Evolutionary conservation across 2,888 invertebrate species (phyloP), one percentile per base, ranked within the genome.

Genomic region (Limnephilus lunatus): DNA sequence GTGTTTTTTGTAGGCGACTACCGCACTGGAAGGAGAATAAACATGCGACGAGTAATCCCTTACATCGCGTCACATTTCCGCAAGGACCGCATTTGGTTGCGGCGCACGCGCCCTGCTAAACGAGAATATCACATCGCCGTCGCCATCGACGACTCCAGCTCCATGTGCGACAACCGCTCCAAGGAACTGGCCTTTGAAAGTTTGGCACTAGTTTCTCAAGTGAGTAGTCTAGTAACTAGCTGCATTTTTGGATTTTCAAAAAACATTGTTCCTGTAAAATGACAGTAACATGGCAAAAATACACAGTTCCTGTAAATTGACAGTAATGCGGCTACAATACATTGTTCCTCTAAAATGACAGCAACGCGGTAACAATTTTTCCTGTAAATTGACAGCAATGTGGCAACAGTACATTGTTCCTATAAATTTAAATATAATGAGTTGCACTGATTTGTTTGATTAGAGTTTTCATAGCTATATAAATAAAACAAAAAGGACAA

Each of bases 21-120:
- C 95, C 97, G 99, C 90, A 99, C 99, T 0, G 99, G 99, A 0
- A 98, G 99, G 93, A 97, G 99, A 12, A 98, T 99, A 90, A 99
- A 99, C 95, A 99, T 99, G 99, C 97, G 99, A 86, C 95, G 97
- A 95, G 98, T 99, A 91, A 99, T 99, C 94, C 99, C 99, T 0
- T 99, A 99, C 96, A 99, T 99, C 94, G 99, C 99, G 31, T 99
- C 99, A 93, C 98, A 99, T 95, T 99, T 99, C 96, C 97, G 99
- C 85, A 99, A 99, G 95, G 99, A 99, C 95, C 99, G 99, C 95
- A 99, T 99, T 94, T 99, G 99, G 99, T 95, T 99, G 94, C 96
- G 99, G 25, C 96, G 99, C 91, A 99, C 99, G 0, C 99, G 99
- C 95, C 99, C 99, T 0, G 99, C 98, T 0, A 98, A 99, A 94